phyloP scores from a whole-genome alignment of 2,888 invertebrate species.

The Drosophila rellima region DNA sequence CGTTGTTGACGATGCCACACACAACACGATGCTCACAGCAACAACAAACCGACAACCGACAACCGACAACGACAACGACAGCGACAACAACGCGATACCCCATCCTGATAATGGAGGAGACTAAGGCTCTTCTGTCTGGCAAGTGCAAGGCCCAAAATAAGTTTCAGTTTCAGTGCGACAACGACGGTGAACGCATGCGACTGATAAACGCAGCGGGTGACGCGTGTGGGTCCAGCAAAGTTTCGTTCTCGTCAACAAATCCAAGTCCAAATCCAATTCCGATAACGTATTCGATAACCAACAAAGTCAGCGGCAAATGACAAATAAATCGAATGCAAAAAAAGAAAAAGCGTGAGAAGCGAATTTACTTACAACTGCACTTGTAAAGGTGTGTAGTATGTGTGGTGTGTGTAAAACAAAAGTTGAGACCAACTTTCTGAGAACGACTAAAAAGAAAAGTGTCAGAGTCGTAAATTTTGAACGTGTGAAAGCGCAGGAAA shows the following conservation, averaged over 20 bases:
- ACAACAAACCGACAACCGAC: slow-evolving; percentile 21
- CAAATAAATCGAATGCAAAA: slow-evolving; percentile 36
- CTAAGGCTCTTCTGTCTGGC: slow-evolving; percentile 43
- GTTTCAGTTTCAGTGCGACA: slow-evolving; percentile 78
- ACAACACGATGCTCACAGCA: slow-evolving; percentile 31
- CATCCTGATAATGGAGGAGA: slow-evolving; percentile 56
- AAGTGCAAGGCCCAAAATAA: slow-evolving; percentile 68
- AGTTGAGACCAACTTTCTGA: slow-evolving; percentile 38
- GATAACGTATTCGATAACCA: slow-evolving; percentile 33
- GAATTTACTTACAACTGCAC: slow-evolving; percentile 31
- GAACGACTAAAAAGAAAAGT: slow-evolving; percentile 42
- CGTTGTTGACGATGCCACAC: slow-evolving; percentile 2
- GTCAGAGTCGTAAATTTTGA: slow-evolving; percentile 74
- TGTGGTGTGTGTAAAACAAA: slow-evolving; percentile 34
- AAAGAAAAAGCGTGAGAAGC: slow-evolving; percentile 41
- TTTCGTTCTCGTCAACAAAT: slow-evolving; percentile 11
- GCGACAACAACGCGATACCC: slow-evolving; percentile 40
- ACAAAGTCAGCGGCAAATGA: slow-evolving; percentile 17
- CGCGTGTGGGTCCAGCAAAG: slow-evolving; percentile 20
- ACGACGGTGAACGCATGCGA: slow-evolving; percentile 68
- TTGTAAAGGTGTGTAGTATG: slow-evolving; percentile 20
- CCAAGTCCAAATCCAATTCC: slow-evolving; percentile 26
- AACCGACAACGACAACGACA: slow-evolving; percentile 10
- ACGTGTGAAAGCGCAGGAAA: slow-evolving; percentile 79
- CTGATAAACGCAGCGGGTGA: slow-evolving; percentile 36